Evolutionary conservation across 2,888 invertebrate species (phyloP).

Genomic region (Thereva nobilitata): DNA sequence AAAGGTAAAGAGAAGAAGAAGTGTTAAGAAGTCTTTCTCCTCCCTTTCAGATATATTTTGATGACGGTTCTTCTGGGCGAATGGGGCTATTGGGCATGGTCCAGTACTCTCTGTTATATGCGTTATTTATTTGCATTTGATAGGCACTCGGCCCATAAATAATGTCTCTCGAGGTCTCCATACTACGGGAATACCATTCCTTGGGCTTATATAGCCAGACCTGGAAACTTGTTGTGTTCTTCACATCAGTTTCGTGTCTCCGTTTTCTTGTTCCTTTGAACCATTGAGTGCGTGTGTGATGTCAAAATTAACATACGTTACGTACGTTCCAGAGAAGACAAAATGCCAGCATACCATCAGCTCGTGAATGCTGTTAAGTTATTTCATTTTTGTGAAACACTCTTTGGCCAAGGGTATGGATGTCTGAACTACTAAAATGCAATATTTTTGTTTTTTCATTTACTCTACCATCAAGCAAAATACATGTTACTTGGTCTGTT

Average conservation of each 20-base stretch:
- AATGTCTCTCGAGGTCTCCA: conserved; percentile 35
- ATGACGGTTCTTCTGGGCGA: conserved; percentile 9
- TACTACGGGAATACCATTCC: background rate
- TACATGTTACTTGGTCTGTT: background rate
- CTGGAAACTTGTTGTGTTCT: conserved; percentile 9
- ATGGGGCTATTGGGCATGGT: conserved; percentile 16
- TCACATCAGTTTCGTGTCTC: conserved; percentile 33
- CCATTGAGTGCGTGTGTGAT: conserved; percentile 46
- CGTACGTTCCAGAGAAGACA: conserved; percentile 39
- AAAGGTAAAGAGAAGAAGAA: too few relatives aligned
- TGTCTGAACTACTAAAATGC: conserved; percentile 28
- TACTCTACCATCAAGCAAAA: background rate
- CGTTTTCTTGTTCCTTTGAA: conserved; percentile 23
- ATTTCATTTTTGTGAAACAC: background rate
- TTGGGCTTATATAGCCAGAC: too few relatives aligned
- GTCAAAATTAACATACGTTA: conserved; percentile 47
- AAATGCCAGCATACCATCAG: conserved; percentile 33
- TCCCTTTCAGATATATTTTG: conserved; percentile 18
- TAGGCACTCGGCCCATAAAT: conserved; percentile 42
- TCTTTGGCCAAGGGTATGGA: background rate
- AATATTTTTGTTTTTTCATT: background rate
- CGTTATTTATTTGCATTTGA: conserved; percentile 43
- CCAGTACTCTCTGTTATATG: conserved; percentile 25
- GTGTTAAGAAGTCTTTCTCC: conserved; percentile 11
- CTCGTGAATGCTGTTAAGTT: conserved; percentile 24